Evolutionary conservation across 2,797 vertebrate species (phyloP).

Genomic region (Lacerta agilis): DNA sequence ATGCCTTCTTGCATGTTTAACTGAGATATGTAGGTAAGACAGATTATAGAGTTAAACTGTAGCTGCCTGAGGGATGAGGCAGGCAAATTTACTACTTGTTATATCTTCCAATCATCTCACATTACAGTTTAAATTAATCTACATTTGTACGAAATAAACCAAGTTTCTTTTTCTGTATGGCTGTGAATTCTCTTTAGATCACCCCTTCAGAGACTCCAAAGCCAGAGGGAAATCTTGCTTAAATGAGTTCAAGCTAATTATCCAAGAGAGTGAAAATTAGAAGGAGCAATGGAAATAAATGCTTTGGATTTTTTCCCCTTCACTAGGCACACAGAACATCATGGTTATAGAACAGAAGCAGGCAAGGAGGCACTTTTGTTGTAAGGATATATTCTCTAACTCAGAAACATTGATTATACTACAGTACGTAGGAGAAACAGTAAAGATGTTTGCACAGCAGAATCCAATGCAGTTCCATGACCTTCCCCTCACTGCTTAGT

Average conservation of each 20-base stretch:
- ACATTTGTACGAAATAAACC: not conserved
- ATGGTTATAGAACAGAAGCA: not conserved
- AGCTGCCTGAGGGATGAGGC: not conserved
- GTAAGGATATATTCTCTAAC: not conserved
- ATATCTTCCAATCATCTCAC: not conserved
- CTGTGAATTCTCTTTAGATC: slow-evolving; percentile 1
- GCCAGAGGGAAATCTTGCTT: slow-evolving; percentile 21
- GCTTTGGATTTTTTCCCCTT: not conserved
- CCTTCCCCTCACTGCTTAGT: not conserved
- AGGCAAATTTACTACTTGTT: slow-evolving; percentile 5
- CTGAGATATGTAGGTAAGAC: not conserved
- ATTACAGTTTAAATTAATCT: not conserved
- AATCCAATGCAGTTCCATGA: not conserved
- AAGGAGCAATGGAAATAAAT: slow-evolving; percentile 17
- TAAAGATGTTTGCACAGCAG: not conserved
- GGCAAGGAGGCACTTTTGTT: not conserved
- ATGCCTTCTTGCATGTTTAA: not conserved
- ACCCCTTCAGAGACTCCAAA: not conserved
- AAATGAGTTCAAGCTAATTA: not conserved
- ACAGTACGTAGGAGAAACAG: not conserved
- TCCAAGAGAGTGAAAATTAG: slow-evolving; percentile 7
- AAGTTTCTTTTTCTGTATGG: not conserved
- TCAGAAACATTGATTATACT: not conserved
- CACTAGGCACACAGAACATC: not conserved
- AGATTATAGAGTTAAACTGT: slow-evolving; percentile 9